Conservation (phyloP, 2,113 vertebrate species). For the Clinocottus analis region DNA sequence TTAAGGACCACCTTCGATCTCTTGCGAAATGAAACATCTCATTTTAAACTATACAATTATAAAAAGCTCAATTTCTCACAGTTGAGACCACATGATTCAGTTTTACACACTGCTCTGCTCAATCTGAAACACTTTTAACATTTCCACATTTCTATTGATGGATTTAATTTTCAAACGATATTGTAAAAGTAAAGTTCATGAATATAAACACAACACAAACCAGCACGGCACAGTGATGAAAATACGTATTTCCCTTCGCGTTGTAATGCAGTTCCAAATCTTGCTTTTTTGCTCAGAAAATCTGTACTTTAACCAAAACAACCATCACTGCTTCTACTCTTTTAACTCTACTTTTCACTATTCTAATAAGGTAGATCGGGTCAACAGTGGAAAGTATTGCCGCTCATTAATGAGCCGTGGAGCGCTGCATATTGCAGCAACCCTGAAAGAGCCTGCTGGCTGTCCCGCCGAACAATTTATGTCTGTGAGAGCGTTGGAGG, state of each 20-base stretch:
- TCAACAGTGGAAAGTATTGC: constrained; percentile 17
- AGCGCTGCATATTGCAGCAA: constrained; percentile 40
- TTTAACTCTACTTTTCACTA: background rate
- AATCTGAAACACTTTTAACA: too few relatives aligned
- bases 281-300: background rate
- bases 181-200: too few relatives aligned
- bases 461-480: constrained; percentile 46
- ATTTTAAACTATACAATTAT: background rate
- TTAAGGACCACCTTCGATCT: background rate
- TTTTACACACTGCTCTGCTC: too few relatives aligned
- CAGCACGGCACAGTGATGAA: too few relatives aligned
- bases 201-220: too few relatives aligned
- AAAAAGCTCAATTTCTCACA: background rate
- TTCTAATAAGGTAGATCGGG: constrained; percentile 11
- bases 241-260: background rate
- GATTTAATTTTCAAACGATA: too few relatives aligned
- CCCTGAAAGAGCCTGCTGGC: constrained; percentile 38
- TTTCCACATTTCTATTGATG: too few relatives aligned
- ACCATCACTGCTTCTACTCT: background rate
- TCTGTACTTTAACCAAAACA: too few relatives aligned
- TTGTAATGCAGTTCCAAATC: background rate
- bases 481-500: constrained; percentile 25
- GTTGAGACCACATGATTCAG: too few relatives aligned
- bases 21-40: background rate
- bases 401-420: constrained; percentile 56